A percentile compares a stretch with the other conserved stretches of the same genome.
These are phyloP conservation scores for Sebastes vulpes DNA, from an alignment of 2,797 vertebrate genomes.

Conservation along the genomic window DNA sequence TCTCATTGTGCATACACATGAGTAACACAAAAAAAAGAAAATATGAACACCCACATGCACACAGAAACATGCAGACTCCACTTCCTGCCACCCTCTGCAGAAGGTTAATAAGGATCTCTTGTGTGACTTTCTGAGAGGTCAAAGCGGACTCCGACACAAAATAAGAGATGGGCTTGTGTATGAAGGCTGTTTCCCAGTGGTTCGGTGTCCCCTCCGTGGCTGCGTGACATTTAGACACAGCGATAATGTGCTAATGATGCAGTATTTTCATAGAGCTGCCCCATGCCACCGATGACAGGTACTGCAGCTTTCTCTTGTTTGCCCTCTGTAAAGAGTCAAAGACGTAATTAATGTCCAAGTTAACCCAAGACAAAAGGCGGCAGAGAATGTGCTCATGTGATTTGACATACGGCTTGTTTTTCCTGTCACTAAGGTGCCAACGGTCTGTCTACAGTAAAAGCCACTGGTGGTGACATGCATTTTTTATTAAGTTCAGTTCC, in stretches of 20 bases:
- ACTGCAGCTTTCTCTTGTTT: constrained; percentile 43
- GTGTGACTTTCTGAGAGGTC: constrained; percentile 71
- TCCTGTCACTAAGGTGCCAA: constrained; percentile 14
- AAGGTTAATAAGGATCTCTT: constrained; percentile 72
- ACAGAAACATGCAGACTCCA: constrained; percentile 10
- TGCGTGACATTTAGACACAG: constrained; percentile 82
- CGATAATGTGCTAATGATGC: constrained; percentile 86
- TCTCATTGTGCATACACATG: constrained; percentile 36
- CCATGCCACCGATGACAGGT: constrained; percentile 57
- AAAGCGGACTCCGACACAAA: constrained; percentile 43
- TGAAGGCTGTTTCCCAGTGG: constrained; percentile 48
- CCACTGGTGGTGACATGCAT: neutral
- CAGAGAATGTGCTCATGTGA: constrained; percentile 26
- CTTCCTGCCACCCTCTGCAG: constrained; percentile 32
- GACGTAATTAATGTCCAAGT: constrained; percentile 73
- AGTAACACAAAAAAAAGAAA: constrained; percentile 19
- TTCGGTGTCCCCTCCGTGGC: constrained; percentile 67
- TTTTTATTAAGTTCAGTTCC: neutral
- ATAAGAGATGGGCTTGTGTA: constrained; percentile 48
- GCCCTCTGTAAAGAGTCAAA: constrained; percentile 55
- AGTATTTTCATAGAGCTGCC: constrained; percentile 69
- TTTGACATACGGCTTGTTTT: constrained; percentile 19
- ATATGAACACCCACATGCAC: neutral
- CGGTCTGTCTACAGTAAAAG: neutral
- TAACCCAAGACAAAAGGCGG: constrained; percentile 59